Base-by-base conservation (phyloP, 64 coral and sea anemone genomes). In the Acropora tenuis region DNA sequence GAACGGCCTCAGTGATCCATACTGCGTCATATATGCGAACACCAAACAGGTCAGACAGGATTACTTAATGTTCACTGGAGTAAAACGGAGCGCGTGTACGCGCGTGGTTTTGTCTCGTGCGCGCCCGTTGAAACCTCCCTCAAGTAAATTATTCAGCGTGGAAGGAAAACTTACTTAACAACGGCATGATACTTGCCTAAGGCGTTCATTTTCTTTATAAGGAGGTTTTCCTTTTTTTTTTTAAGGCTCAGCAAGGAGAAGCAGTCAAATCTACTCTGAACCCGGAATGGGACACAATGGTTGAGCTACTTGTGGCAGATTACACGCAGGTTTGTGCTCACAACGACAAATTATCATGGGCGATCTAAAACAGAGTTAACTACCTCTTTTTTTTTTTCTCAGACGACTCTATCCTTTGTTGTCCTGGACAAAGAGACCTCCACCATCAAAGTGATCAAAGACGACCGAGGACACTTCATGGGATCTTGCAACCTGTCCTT, bases 21-120 rank as follows among this genome's bases (percentile, higher is more conserved):
- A 94, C 60, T 94, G 93, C n/a, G 41, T 90, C n/a, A 83, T 94
- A 10, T 94, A 94, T 84, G 88, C 80, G 50, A 94, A 94, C 74
- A 43, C 73, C 30, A 90, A 49, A 12, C 50, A 82, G 45, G 93
- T 94, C 20, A 86, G 49, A 8, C 15, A 69, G 74, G 4, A 76
- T 65, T 20, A 43, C 9, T 46, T 46, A 68, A 68, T 30, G 30
- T 30, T 30, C 30, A 0, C 30, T 30, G 30, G 30, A 30, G 30
- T 30, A 30, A 30, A 30, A 30, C 30, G 30, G 30, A 30, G 30
- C 30, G 30, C 30, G 30, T 30, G 30, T 30, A 30, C 30, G 0
- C 30, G 30, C 30, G 30, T 30, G 30, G 30, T 30, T 30, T 30
- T 30, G 30, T 30, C 30, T 30, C 30, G 30, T 0, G 30, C 30